phyloP scores from a whole-genome alignment of 2,797 vertebrate species.

The Zenarchopterus dispar region DNA sequence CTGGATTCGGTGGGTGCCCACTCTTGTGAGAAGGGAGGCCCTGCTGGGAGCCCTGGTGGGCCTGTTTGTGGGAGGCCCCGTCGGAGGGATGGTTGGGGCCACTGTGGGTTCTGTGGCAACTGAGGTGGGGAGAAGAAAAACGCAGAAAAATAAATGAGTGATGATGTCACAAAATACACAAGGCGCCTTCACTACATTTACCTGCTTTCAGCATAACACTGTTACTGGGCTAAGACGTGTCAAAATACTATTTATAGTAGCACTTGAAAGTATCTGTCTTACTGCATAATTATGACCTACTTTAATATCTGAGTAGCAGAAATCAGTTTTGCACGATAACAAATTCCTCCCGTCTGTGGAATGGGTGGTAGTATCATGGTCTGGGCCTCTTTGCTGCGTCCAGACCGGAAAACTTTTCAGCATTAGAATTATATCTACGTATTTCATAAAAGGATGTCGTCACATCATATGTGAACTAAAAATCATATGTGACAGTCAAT shows the following conservation, averaged over 20 bases:
- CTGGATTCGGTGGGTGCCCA: slow-evolving; percentile 72
- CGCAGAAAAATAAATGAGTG: slow-evolving; percentile 64
- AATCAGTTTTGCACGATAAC: background rate
- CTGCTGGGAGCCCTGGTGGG: slow-evolving; percentile 79
- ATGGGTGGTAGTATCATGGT: background rate
- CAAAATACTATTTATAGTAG: background rate
- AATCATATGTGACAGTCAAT: too few relatives aligned
- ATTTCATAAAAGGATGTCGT: too few relatives aligned
- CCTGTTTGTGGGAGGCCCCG: slow-evolving; percentile 79
- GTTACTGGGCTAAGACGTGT: slow-evolving; percentile 11
- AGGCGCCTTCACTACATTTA: slow-evolving; percentile 24
- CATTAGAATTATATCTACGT: too few relatives aligned
- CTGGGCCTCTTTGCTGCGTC: too few relatives aligned
- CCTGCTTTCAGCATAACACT: slow-evolving; percentile 14
- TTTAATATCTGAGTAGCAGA: background rate
- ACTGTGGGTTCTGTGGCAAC: slow-evolving; percentile 82
- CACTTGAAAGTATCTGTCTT: background rate
- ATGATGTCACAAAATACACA: background rate
- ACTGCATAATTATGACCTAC: slow-evolving; percentile 1
- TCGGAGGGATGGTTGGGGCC: slow-evolving; percentile 78
- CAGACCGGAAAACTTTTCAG: too few relatives aligned
- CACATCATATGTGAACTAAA: too few relatives aligned
- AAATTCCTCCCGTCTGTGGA: background rate
- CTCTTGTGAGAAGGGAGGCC: slow-evolving; percentile 71
- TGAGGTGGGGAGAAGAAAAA: slow-evolving; percentile 78